Conservation (phyloP, 2,797 vertebrate species). For the Sebastes taczanowskii region DNA sequence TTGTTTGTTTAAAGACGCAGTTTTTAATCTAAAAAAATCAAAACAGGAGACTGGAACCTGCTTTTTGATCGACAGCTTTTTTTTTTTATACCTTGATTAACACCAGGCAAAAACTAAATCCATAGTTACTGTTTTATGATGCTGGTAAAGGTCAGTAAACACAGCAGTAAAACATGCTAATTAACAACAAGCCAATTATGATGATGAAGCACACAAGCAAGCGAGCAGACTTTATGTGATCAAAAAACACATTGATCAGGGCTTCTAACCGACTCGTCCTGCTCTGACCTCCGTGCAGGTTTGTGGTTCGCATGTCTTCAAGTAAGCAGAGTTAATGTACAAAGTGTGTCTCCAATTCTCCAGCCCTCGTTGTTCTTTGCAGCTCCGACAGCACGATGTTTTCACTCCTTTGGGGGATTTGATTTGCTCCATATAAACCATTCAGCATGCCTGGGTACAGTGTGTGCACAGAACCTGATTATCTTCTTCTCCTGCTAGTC, state of each 20-base stretch:
- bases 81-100: background rate
- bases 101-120: background rate
- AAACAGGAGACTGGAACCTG: background rate
- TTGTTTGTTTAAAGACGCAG: background rate
- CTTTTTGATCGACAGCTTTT: background rate
- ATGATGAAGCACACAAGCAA: background rate
- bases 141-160: background rate
- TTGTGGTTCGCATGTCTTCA: background rate
- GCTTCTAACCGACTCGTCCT: background rate
- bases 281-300: background rate
- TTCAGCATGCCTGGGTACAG: slow-evolving; percentile 18
- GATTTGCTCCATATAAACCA: slow-evolving; percentile 37
- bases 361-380: slow-evolving; percentile 8
- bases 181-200: background rate
- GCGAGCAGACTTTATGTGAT: background rate
- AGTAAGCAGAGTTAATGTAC: background rate
- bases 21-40: background rate
- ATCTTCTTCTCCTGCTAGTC: slow-evolving; percentile 24
- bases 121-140: background rate
- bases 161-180: background rate
- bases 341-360: background rate
- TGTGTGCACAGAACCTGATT: slow-evolving; percentile 36
- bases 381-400: background rate
- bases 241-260: background rate
- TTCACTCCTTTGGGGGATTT: slow-evolving; percentile 20